phyloP scores from a whole-genome alignment of 2,797 vertebrate genomes.

The Anisognathus igniventris region DNA sequence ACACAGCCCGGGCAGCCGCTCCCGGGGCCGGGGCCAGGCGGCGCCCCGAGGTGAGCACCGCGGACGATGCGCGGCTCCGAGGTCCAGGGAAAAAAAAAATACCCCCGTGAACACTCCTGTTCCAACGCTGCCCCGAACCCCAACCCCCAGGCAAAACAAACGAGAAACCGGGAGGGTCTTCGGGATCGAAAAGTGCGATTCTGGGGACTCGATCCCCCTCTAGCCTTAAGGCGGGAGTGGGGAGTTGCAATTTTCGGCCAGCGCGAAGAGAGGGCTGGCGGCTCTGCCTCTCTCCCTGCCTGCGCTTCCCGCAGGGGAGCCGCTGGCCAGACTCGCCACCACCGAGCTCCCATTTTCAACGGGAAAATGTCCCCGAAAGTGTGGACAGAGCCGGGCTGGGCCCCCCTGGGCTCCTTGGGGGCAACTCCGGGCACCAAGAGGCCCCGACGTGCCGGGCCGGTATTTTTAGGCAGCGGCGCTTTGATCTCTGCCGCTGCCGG shows the following conservation, averaged over 20 bases:
- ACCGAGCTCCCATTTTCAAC: neutral
- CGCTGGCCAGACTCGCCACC: neutral
- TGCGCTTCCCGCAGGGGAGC: neutral
- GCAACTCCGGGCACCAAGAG: neutral
- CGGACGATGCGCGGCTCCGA: neutral
- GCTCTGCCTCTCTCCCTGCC: neutral
- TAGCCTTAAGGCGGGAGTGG: neutral
- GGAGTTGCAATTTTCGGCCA: neutral
- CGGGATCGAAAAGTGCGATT: neutral
- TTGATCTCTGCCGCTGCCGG: constrained; percentile 9
- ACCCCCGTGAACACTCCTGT: neutral
- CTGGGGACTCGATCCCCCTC: neutral
- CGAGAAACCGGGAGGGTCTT: neutral
- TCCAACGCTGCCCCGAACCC: neutral
- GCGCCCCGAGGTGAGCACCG: neutral
- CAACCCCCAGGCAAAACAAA: neutral
- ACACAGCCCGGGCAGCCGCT: neutral
- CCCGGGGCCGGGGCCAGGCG: neutral
- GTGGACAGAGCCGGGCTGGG: neutral
- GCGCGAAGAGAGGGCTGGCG: neutral
- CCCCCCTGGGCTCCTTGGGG: neutral
- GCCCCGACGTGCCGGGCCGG: neutral
- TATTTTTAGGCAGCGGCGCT: constrained; percentile 52
- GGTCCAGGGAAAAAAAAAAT: neutral
- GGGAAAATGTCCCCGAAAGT: neutral